Conservation (phyloP, 2,113 vertebrate genomes). For the Lynx canadensis region DNA sequence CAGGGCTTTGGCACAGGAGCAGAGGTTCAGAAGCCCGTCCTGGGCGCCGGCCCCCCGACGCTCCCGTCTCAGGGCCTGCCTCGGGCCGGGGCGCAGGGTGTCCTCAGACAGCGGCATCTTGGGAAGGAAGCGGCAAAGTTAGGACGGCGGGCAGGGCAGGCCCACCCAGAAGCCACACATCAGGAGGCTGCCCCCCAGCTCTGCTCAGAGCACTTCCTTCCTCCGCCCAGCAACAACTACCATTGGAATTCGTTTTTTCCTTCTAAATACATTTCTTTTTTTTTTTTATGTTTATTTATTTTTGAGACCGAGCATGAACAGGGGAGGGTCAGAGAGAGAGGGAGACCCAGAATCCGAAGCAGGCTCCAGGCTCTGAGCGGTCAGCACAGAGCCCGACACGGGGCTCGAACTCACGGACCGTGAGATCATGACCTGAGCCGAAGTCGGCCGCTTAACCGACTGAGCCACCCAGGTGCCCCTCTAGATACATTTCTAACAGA, state of each 20-base stretch:
- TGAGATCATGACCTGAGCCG: too few relatives aligned
- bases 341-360: too few relatives aligned
- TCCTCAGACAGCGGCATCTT: conserved; percentile 83
- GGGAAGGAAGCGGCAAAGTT: conserved; percentile 71
- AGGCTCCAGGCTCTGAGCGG: too few relatives aligned
- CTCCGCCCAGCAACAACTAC: too few relatives aligned
- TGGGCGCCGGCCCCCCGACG: neutral
- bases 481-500: neutral
- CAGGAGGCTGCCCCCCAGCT: neutral
- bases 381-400: too few relatives aligned
- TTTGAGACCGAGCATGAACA: too few relatives aligned
- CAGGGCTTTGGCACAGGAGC: neutral
- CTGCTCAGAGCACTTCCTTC: neutral
- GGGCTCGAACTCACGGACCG: too few relatives aligned
- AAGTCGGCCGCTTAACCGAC: too few relatives aligned
- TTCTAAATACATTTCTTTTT: neutral
- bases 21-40: neutral
- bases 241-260: neutral
- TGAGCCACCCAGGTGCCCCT: neutral
- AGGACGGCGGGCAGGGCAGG: neutral
- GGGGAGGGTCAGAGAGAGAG: too few relatives aligned
- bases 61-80: neutral
- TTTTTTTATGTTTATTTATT: too few relatives aligned
- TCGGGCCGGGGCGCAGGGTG: neutral
- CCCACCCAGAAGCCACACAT: neutral